Evolutionary conservation across 2,113 vertebrate species (phyloP).

Genomic region (Sakesphorus luctuosus): DNA sequence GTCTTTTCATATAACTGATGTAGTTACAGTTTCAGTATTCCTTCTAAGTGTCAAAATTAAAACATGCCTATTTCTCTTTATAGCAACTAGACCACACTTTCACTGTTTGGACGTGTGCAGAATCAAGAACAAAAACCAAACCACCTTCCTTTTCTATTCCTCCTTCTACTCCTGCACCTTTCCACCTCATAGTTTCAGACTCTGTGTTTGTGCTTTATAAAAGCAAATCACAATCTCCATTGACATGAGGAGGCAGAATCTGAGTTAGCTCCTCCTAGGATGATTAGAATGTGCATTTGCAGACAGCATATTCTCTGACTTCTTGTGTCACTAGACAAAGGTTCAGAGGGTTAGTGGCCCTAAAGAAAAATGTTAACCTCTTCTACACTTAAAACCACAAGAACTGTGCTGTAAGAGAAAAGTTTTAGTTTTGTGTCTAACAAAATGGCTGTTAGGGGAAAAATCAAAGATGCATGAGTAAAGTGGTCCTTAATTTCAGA

Average conservation of each 20-base stretch:
- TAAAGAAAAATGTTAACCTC: neutral
- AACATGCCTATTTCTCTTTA: neutral
- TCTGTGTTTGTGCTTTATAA: neutral
- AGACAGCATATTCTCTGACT: neutral
- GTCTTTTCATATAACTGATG: neutral
- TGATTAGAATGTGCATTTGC: neutral
- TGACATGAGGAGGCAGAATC: neutral
- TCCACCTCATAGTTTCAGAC: neutral
- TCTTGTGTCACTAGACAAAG: neutral
- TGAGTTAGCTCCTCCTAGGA: neutral
- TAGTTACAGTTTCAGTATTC: neutral
- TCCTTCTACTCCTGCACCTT: neutral
- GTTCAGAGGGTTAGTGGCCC: neutral
- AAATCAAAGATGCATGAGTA: neutral
- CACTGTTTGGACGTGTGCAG: neutral
- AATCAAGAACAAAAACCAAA: neutral
- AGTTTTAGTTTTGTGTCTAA: neutral
- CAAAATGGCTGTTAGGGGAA: neutral
- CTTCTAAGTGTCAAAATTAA: neutral
- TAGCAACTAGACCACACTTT: neutral
- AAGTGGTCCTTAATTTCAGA: neutral
- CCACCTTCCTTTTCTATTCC: neutral
- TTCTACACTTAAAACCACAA: neutral
- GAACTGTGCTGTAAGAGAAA: neutral
- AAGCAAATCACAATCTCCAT: neutral